A percentile compares a stretch with the other conserved stretches of the same genome.
phyloP scores from a whole-genome alignment of 2,113 vertebrate species.

The Dascyllus trimaculatus region DNA sequence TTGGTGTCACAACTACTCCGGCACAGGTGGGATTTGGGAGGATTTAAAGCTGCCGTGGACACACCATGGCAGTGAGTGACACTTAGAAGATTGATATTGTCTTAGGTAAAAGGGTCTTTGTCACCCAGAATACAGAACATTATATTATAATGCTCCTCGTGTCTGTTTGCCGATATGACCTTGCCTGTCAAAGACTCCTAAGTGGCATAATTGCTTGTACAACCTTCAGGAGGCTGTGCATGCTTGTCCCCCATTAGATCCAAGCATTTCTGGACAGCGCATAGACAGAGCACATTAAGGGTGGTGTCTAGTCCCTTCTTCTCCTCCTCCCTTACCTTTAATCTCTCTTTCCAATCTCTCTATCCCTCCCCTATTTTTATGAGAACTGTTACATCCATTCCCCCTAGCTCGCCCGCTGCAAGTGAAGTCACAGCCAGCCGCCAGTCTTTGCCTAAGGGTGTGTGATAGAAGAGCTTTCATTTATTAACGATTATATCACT shows the following conservation, averaged over 20 bases:
- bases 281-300: conserved; percentile 49
- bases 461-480: conserved; percentile 73
- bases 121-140: conserved; percentile 67
- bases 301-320: conserved; percentile 13
- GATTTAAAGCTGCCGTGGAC: conserved; percentile 50
- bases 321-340: conserved; percentile 21
- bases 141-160: conserved; percentile 74
- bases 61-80: conserved; percentile 29
- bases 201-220: conserved; percentile 77
- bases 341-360: conserved; percentile 44
- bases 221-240: conserved; percentile 75
- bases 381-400: conserved; percentile 52
- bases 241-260: conserved; percentile 70
- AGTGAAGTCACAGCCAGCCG: conserved; percentile 67
- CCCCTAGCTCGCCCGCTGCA: conserved; percentile 50
- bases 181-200: conserved; percentile 77
- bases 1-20: neutral
- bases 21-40: conserved; percentile 15
- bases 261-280: conserved; percentile 61
- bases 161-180: conserved; percentile 79
- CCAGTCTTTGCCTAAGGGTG: conserved; percentile 53
- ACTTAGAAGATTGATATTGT: conserved; percentile 69
- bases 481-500: conserved; percentile 68
- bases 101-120: conserved; percentile 59
- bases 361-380: conserved; percentile 47